phyloP scores from a whole-genome alignment of 2,888 invertebrate species.

The Heliconius sara region DNA sequence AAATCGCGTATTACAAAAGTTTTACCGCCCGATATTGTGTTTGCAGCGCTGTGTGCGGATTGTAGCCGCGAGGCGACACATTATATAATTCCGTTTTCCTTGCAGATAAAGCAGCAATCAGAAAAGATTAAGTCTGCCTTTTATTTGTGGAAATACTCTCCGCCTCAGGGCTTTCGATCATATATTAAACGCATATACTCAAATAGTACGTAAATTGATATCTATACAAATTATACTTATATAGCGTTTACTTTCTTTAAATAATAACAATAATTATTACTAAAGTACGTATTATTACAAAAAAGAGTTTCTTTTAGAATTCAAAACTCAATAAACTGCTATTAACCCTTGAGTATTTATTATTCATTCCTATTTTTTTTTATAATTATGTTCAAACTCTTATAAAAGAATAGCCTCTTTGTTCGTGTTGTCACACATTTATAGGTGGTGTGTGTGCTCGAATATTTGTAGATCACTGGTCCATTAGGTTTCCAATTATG shows the following conservation, averaged over 20 bases:
- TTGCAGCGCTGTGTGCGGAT: conserved; percentile 32
- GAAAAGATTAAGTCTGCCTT: conserved; percentile 73
- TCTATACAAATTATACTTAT: background rate
- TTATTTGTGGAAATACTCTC: conserved; percentile 73
- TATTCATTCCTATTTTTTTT: conserved; percentile 1
- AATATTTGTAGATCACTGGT: conserved; percentile 25
- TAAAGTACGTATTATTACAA: background rate
- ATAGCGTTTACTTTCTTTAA: background rate
- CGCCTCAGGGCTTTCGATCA: conserved; percentile 59
- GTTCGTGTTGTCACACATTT: conserved; percentile 8
- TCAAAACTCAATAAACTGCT: background rate
- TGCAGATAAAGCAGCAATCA: conserved; percentile 68
- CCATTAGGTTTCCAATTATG: conserved; percentile 35
- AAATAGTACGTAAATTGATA: background rate
- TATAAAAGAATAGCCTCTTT: conserved; percentile 13
- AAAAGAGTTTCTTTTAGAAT: background rate
- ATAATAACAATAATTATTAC: background rate
- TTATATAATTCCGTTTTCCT: conserved; percentile 53
- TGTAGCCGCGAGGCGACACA: conserved; percentile 44
- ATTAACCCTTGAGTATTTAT: background rate
- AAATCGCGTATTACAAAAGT: conserved; percentile 17
- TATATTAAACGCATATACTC: conserved; percentile 26
- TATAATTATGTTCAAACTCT: background rate
- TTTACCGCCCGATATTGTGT: conserved; percentile 58
- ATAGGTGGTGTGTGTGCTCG: background rate